Evolutionary conservation across 2,113 vertebrate species (phyloP), one percentile per base, ranked within the genome.

Genomic region (Salvelinus namaycush): DNA sequence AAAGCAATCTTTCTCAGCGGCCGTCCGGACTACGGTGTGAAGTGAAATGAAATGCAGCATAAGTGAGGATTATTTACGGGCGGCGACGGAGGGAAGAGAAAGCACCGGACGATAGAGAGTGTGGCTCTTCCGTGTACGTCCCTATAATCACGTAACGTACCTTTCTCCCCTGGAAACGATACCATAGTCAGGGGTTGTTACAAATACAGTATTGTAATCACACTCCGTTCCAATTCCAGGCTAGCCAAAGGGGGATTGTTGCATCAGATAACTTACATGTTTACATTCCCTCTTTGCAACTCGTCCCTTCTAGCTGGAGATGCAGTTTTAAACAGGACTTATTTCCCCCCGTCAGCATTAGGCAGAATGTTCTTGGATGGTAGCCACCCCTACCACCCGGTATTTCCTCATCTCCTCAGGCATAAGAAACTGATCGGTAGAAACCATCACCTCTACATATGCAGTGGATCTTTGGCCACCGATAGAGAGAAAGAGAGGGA

Each of bases 1-100:
- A 76, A 79, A 72, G 49, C 72, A 78, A 27, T 86, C 70, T 81
- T 76, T 84, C 75, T 84, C 39, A 11, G 39, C 11, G 79, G 73
- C 74, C 59, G 75, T 67, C 65, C 29, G 0, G 77, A 49, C 49
- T 8, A 72, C 18, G 68, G 71, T 83, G 78, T 73, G 60, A 62
- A 83, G 78, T 73, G 60, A 62, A 83, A 84, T 83, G 84, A 85
- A 87, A 83, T 31, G 70, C 70, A 84, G 39, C 74, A 83, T 79
- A 79, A 84, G 84, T 82, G 76, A 79, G 39, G 26, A 69, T 82
- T 70, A 84, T 81, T 80, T 79, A 83, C 34, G 67, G 29, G 20
- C 39, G 54, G 64, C 48, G 68, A 60, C 54, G 39, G 51, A 5
- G 71, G 59, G 79, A 68, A 70, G 71, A 73, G 72, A 44, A 44